Evolutionary conservation across 2,113 vertebrate species (phyloP).

Genomic region (Thunnus thynnus): DNA sequence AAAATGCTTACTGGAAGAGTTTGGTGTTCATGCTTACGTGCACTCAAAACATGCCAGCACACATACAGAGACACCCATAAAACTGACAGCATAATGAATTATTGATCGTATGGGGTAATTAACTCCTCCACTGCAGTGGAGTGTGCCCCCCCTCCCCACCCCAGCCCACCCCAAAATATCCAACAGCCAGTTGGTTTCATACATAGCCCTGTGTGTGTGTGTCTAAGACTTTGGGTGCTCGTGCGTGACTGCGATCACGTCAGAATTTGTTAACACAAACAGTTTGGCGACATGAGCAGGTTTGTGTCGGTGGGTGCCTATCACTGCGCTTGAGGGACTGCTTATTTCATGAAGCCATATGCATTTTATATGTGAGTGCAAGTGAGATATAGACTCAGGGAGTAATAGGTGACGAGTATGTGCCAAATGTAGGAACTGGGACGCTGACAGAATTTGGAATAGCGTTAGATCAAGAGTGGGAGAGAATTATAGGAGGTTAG

Average conservation of each 20-base stretch:
- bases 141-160: slow-evolving; percentile 48
- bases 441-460: slow-evolving; percentile 66
- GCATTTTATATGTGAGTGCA: slow-evolving; percentile 70
- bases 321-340: slow-evolving; percentile 54
- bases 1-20: slow-evolving; percentile 84
- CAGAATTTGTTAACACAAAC: slow-evolving; percentile 71
- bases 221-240: slow-evolving; percentile 42
- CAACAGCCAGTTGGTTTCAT: slow-evolving; percentile 42
- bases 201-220: slow-evolving; percentile 15
- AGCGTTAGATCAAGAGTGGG: slow-evolving; percentile 64
- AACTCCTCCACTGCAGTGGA: slow-evolving; percentile 75
- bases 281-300: slow-evolving; percentile 55
- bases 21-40: slow-evolving; percentile 76
- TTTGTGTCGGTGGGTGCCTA: slow-evolving; percentile 64
- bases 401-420: slow-evolving; percentile 62
- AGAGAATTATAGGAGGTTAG: slow-evolving; percentile 70
- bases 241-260: slow-evolving; percentile 48
- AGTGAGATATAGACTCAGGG: slow-evolving; percentile 66
- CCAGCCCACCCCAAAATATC: slow-evolving; percentile 51
- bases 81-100: slow-evolving; percentile 84
- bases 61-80: slow-evolving; percentile 55
- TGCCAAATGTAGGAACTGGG: slow-evolving; percentile 69
- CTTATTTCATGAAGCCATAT: slow-evolving; percentile 62
- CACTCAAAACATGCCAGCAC: slow-evolving; percentile 74
- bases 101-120: slow-evolving; percentile 85